Evolutionary conservation across 2,797 vertebrate genomes (phyloP).

Genomic region (Enteromius afrohamiltoni): DNA sequence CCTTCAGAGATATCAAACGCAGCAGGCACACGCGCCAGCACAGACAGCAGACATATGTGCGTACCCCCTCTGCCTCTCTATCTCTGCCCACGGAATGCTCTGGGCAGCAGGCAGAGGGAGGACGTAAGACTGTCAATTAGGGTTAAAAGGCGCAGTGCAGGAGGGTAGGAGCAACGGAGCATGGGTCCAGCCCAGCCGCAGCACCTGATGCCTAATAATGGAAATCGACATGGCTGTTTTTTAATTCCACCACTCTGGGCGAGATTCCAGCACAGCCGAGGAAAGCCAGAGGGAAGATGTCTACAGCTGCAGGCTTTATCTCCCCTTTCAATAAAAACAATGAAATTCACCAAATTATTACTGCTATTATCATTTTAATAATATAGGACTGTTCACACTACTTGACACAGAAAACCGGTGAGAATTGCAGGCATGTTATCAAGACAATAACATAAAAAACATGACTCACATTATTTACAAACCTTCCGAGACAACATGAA

Average conservation of each 20-base stretch:
- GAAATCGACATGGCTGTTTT: conserved; percentile 71
- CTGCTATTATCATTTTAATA: conserved; percentile 39
- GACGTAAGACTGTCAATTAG: conserved; percentile 76
- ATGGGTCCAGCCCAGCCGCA: conserved; percentile 41
- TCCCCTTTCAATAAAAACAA: conserved; percentile 46
- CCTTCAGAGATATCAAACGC: conserved; percentile 45
- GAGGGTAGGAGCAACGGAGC: conserved; percentile 62
- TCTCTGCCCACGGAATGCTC: conserved; percentile 51
- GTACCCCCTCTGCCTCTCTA: conserved; percentile 7
- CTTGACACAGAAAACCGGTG: neutral
- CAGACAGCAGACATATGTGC: conserved; percentile 40
- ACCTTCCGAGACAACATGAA: neutral
- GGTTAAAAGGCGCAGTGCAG: conserved; percentile 71
- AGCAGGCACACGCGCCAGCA: conserved; percentile 35
- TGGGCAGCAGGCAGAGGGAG: conserved; percentile 60
- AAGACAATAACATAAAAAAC: conserved; percentile 6
- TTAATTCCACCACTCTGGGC: conserved; percentile 65
- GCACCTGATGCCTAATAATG: conserved; percentile 74
- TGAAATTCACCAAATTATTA: conserved; percentile 13
- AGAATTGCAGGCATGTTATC: neutral
- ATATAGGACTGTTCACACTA: neutral
- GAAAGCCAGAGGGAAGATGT: conserved; percentile 59
- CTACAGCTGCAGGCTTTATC: conserved; percentile 66
- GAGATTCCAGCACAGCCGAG: conserved; percentile 62
- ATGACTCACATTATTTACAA: conserved; percentile 28